Base-by-base conservation (phyloP, 2,113 vertebrate genomes). In the Mohoua ochrocephala region DNA sequence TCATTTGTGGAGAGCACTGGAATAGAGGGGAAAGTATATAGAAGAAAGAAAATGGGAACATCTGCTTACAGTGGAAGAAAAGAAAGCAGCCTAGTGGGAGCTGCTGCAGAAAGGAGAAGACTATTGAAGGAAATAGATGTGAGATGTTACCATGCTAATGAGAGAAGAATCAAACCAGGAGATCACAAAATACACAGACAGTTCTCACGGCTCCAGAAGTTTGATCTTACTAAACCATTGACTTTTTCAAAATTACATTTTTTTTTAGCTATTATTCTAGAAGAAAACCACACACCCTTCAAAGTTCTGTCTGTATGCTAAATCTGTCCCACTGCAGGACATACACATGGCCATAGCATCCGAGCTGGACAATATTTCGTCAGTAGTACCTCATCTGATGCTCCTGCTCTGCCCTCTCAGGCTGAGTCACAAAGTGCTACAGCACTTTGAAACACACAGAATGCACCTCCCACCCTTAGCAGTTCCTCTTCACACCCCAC, bases 291-390 rank as follows among this genome's bases (percentile, higher is more conserved):
- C 11, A 65, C 2, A 37, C 4, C 17, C n/a, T 81, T 56, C 73
- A 20, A 76, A 68, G 10, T 50, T 80, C 31, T 45, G 18, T 47
- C 30, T 52, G 4, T 22, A 44, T 1, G 1, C 11, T 39, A 33
- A 24, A 42, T 18, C 57, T 68, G 15, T 41, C 17, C 39, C 39
- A 59, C 12, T 9, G 35, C 0, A 0, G 11, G 10, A 10, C 6
- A 47, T 27, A 71, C 5, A 20, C 14, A 22, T 3, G 11, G 37
- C 23, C 39, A 22, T 31, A 47, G 30, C 41, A 81, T 15, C 26
- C 50, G 21, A 90, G 16, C 23, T 23, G 8, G 53, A 6, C 15
- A 31, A 15, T 31, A 39, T 79, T 64, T 68, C 9, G 3, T 5
- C 28, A 54, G 27, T 20, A 63, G 16, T 33, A 60, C 19, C 21